Base-by-base conservation (phyloP, 1,140 invertebrate species). In the Arion vulgaris region DNA sequence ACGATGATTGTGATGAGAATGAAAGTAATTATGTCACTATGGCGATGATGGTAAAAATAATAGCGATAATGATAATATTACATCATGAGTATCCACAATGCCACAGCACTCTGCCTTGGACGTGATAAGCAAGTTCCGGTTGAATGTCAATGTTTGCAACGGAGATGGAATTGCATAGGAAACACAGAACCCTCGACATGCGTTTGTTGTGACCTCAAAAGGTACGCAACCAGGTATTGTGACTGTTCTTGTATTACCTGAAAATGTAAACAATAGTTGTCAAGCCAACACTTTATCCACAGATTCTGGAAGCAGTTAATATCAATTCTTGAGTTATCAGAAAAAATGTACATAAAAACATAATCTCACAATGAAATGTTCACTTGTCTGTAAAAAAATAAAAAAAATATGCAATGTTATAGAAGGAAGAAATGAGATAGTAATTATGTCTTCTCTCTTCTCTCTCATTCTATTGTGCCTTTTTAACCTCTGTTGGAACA, bases 71-170 rank as follows among this genome's bases (percentile, higher is more conserved):
- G 28, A 66, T 28, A 28, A 5, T 7, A 66, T 11, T 92, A 96
- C 95, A 88, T 96, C 95, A 93, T 96, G 95, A 0, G 96, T 95
- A 84, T 96, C 96, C 95, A 96, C 96, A 80, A 97, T 97, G 91
- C 96, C 96, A 91, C 96, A 97, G 89, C 96, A 97, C 88, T 96
- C 95, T 0, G 96, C 96, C n/a, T 96, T 93, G 0, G 96, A 96
- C 0, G 96, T 96, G 76, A 97, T 95, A 0, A 95, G 94, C 87
- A 96, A 95, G 38, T 94, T 93, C 4, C 94, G 94, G 85, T 95
- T 95, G 38, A 90, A 89, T 19, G 84, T 51, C 2, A 94, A 83
- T 0, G 94, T 93, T 51, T 95, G 94, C 74, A 94, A 92, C 23
- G 95, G 92, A 0, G 95, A 94, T 11, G 92, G 92, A 28, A 92